These are phyloP conservation scores for Onychomys torridus DNA, from an alignment of 2,797 vertebrate species.

Conservation along the genomic window DNA sequence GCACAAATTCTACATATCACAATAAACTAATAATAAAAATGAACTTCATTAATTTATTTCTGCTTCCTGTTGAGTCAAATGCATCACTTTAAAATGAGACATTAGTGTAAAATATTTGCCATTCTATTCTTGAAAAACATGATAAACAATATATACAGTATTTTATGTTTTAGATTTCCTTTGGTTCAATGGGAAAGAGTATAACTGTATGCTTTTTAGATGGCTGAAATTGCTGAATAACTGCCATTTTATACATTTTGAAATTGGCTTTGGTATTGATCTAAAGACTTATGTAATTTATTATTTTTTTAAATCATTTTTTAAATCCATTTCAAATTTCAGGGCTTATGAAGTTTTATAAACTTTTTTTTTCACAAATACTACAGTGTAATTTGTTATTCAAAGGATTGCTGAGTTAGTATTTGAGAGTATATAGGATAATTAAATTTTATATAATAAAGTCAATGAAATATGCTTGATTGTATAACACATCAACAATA, in stretches of 20 bases:
- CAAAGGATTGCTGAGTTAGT: neutral
- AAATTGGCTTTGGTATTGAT: conserved; percentile 25
- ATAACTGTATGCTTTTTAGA: neutral
- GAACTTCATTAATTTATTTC: conserved; percentile 45
- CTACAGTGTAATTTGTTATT: neutral
- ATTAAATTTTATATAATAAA: conserved; percentile 9
- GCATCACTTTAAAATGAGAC: neutral
- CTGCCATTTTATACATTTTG: neutral
- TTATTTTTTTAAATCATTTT: conserved; percentile 63
- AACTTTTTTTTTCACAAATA: neutral
- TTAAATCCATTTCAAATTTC: fast-evolving
- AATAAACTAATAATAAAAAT: conserved; percentile 11
- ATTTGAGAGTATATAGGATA: conserved; percentile 71
- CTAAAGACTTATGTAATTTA: conserved; percentile 64
- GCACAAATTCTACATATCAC: neutral
- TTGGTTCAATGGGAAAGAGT: neutral
- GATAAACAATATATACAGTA: neutral
- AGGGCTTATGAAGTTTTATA: neutral
- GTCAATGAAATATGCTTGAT: conserved; percentile 31
- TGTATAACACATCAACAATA: neutral
- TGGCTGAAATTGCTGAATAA: neutral
- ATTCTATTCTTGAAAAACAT: neutral
- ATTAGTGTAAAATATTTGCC: conserved; percentile 23
- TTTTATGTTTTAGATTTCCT: neutral
- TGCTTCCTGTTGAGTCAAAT: neutral